Percentiles rank a stretch among this genome's conserved stretches.
phyloP scores from a whole-genome alignment of 2,888 invertebrate genomes.

The Cybosia mesomella region DNA sequence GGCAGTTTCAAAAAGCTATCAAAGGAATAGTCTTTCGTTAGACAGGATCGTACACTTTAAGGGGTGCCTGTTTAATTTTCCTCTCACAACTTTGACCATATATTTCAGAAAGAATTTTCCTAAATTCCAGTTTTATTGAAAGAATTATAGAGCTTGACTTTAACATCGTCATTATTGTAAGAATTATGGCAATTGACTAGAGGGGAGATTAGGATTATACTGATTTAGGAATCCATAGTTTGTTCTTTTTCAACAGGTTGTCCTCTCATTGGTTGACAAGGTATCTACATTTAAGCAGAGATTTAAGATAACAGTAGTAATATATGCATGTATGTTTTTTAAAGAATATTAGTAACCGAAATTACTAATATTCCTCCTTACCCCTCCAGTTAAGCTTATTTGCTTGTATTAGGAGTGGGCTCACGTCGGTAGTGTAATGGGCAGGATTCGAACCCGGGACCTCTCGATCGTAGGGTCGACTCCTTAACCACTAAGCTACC shows the following conservation, averaged over 20 bases:
- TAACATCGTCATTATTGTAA: constrained; percentile 42
- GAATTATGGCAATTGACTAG: constrained; percentile 36
- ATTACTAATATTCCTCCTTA: too few relatives aligned
- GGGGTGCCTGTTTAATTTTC: constrained; percentile 51
- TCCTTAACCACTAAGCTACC: too few relatives aligned
- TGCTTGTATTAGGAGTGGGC: too few relatives aligned
- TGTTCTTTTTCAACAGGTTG: neutral
- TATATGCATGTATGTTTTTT: too few relatives aligned
- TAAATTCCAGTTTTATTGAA: constrained; percentile 52
- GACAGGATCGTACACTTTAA: constrained; percentile 46
- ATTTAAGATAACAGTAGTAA: too few relatives aligned
- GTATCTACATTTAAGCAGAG: too few relatives aligned
- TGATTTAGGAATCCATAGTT: constrained; percentile 10
- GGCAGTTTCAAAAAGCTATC: constrained; percentile 53
- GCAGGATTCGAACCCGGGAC: too few relatives aligned
- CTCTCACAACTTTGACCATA: constrained; percentile 51
- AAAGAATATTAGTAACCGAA: too few relatives aligned
- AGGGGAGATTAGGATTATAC: constrained; percentile 15
- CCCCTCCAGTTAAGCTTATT: too few relatives aligned
- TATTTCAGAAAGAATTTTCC: constrained; percentile 48
- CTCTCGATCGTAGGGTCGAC: too few relatives aligned
- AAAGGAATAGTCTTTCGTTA: constrained; percentile 47
- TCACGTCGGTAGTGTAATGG: too few relatives aligned
- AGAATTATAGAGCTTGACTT: constrained; percentile 45
- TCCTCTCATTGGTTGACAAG: neutral